These are phyloP conservation scores for Dendrophyllia cribrosa DNA, from an alignment of 64 coral and sea anemone genomes.

Conservation along the genomic window DNA sequence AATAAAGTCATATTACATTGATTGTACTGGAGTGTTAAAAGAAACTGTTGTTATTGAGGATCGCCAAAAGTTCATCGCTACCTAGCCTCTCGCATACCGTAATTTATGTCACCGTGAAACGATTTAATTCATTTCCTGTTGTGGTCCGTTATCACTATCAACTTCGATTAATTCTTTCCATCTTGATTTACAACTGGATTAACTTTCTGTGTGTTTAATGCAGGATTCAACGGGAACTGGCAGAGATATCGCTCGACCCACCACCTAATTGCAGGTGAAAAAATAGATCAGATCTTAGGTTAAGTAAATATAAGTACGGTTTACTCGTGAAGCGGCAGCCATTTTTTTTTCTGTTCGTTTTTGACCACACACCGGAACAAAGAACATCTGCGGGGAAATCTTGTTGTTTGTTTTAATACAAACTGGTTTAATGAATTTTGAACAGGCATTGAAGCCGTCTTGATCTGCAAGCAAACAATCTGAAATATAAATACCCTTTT, in stretches of 20 bases:
- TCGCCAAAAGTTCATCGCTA: neutral
- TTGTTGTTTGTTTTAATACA: neutral
- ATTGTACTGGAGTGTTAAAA: neutral
- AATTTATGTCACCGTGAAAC: neutral
- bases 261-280: constrained; percentile 96
- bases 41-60: neutral
- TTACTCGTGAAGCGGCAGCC: neutral
- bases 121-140: neutral
- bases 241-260: constrained; percentile 90
- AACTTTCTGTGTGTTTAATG: constrained; percentile 3
- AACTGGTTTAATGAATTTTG: neutral
- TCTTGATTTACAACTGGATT: neutral
- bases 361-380: neutral
- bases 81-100: neutral
- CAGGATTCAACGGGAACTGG: constrained; percentile 91
- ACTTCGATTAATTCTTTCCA: no score
- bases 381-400: neutral
- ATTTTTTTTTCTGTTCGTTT: constrained; percentile 6
- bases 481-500: neutral
- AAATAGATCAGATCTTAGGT: neutral
- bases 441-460: neutral
- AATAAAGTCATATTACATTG: neutral
- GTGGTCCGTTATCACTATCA: no score
- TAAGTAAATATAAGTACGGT: no score
- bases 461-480: neutral